Base-by-base conservation (phyloP, 2,888 invertebrate species). In the Limnephilus marmoratus region DNA sequence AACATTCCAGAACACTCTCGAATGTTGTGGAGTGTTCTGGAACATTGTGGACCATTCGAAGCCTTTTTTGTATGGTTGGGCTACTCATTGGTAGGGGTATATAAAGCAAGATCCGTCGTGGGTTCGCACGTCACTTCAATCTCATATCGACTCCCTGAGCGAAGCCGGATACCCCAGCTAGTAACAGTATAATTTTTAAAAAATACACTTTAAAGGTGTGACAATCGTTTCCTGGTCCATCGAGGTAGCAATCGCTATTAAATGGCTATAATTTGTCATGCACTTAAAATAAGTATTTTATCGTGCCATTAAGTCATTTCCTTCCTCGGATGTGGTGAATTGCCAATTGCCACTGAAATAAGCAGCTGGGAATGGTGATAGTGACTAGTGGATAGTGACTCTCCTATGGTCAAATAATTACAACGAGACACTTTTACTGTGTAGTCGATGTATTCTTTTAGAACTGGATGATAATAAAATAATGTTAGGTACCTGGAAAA, bases 241-340 rank as follows among this genome's bases (percentile, higher is more conserved):
- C 68, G 68, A 68, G 68, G 68, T 68, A 53, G 68, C 68, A 68
- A 68, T 9, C 68, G n/a, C 24, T n/a, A n/a, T n/a, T 7, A 68
- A 68, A 68, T 68, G n/a, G 24, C 68, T 68, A n/a, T 9, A 68
- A 68, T 68, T 68, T n/a, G 68, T 68, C 68, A 68, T 68, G 9
- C 68, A 68, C 68, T 68, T 68, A 68, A 68, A 68, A 68, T 68
- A 68, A 68, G 68, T n/a, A 2, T 68, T 68, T 68, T 68, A 68
- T 68, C 68, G 68, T 68, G n/a, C 24, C 68, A 68, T 68, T 68
- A 24, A 68, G 68, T 68, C 68, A 83, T 41, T 83, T 41, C 82
- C 41, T 37, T 83, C 41, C 83, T 24, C 24, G 83, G 83, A 83
- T 83, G 83, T 83, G 83, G 83, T 37, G 37, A 83, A 83, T 15